phyloP scores from a whole-genome alignment of 2,888 invertebrate genomes.

The Caenorhabditis sp. region DNA sequence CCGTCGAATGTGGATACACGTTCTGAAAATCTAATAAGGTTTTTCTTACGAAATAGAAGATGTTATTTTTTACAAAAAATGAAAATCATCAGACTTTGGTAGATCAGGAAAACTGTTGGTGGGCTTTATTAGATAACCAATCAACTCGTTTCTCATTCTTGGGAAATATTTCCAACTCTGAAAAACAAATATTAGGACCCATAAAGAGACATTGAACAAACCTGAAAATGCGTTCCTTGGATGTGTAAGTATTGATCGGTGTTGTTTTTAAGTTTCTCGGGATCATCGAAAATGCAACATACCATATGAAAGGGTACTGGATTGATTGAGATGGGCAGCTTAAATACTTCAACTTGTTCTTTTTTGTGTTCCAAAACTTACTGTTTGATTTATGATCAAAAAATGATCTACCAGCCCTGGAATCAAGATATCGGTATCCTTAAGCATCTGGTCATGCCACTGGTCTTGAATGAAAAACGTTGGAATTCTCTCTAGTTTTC shows the following conservation, averaged over 20 bases:
- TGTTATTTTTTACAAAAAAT: constrained; percentile 1
- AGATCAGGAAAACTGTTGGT: background rate
- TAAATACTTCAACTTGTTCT: background rate
- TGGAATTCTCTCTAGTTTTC: background rate
- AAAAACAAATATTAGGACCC: too few species aligned
- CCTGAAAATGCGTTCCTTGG: constrained; percentile 1
- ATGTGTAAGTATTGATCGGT: constrained; percentile 5
- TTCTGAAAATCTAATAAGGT: too few species aligned
- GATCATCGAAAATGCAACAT: constrained; percentile 13
- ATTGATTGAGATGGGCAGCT: background rate
- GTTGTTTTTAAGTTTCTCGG: background rate
- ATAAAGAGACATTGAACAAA: too few species aligned
- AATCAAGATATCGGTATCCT: background rate
- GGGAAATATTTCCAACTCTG: constrained; percentile 14
- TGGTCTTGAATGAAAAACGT: constrained; percentile 2
- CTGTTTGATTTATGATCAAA: background rate
- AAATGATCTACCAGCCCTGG: constrained; percentile 9
- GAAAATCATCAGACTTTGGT: background rate
- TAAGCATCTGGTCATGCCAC: background rate
- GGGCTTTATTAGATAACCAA: background rate
- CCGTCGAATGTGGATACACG: background rate
- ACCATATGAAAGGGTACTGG: background rate
- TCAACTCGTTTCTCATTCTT: constrained; percentile 1
- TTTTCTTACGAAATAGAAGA: too few species aligned
- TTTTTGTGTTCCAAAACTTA: too few species aligned